phyloP scores from a whole-genome alignment of 2,113 vertebrate species.

The Cacatua alba region DNA sequence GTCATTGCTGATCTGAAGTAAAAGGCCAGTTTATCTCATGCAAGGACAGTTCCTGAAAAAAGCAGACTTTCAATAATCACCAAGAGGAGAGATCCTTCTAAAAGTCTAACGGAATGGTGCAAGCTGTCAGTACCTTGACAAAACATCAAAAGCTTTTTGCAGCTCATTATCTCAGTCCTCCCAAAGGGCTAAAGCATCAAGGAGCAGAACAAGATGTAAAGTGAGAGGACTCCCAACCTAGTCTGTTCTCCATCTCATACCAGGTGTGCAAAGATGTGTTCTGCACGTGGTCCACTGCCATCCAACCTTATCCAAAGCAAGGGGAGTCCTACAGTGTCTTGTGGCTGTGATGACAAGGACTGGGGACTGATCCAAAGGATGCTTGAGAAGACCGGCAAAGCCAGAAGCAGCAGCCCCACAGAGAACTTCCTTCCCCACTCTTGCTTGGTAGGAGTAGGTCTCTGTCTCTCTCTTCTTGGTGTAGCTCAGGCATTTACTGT shows the following conservation, averaged over 20 bases:
- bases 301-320: background rate
- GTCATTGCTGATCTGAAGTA: constrained; percentile 38
- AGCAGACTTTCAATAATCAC: background rate
- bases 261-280: background rate
- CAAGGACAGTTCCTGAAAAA: background rate
- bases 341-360: background rate
- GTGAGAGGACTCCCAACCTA: background rate
- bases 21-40: constrained; percentile 33
- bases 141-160: background rate
- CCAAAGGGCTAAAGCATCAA: background rate
- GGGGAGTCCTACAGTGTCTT: background rate
- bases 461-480: background rate
- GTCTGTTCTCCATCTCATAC: background rate
- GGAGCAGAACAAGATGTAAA: background rate
- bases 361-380: background rate
- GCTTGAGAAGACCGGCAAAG: background rate
- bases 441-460: background rate
- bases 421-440: background rate
- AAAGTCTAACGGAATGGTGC: background rate
- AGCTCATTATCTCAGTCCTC: background rate
- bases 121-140: background rate
- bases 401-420: background rate
- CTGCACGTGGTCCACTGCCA: background rate
- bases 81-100: background rate
- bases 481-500: background rate